Percentiles rank a stretch among this genome's conserved stretches.
phyloP scores from a whole-genome alignment of 1,140 invertebrate genomes.

The Lepidurus apus region DNA sequence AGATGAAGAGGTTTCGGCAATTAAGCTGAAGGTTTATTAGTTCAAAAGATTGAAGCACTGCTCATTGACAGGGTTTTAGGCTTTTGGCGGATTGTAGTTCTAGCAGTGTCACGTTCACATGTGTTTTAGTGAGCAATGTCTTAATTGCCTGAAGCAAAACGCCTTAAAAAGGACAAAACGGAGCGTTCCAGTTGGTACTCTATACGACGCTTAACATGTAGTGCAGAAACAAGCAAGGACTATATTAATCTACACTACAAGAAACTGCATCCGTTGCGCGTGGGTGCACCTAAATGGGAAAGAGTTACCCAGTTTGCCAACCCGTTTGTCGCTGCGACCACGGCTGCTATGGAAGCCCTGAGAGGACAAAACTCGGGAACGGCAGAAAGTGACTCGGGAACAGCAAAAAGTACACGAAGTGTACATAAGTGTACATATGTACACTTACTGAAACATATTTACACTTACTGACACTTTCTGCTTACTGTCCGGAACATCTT shows the following conservation, averaged over 20 bases:
- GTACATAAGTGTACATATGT: no score
- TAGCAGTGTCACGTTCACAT: neutral
- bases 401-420: no score
- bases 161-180: neutral
- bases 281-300: no score
- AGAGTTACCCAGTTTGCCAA: no score
- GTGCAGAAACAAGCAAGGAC: neutral
- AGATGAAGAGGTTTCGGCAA: neutral
- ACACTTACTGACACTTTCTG: no score
- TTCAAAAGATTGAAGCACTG: neutral
- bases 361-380: no score
- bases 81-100: neutral
- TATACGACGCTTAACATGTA: neutral
- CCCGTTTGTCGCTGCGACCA: no score
- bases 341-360: no score
- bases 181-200: neutral
- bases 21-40: neutral
- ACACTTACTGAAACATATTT: no score
- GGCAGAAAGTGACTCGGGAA: no score
- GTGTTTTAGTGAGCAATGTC: neutral
- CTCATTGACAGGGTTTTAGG: neutral
- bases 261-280: no score
- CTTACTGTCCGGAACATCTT: no score
- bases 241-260: neutral
- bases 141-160: neutral